Percentiles rank a stretch among this genome's conserved stretches.
phyloP scores from a whole-genome alignment of 1,140 invertebrate genomes.

The Drosophila biarmipes region DNA sequence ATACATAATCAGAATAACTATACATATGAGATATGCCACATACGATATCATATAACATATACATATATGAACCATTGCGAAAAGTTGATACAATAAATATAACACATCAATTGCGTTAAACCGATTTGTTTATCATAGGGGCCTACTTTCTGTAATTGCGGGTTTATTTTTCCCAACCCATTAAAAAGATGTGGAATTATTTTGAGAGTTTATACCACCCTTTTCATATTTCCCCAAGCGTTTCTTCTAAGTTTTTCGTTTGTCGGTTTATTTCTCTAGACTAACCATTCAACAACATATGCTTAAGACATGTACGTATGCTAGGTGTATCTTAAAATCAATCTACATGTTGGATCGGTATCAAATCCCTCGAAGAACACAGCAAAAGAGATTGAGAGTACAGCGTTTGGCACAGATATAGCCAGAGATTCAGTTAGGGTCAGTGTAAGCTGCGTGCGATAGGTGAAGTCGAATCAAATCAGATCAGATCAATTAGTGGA shows the following conservation, averaged over 20 bases:
- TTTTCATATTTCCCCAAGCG: too few relatives aligned
- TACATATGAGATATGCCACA: constrained; percentile 64
- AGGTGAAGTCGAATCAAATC: constrained; percentile 34
- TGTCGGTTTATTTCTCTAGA: constrained; percentile 33
- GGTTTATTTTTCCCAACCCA: too few relatives aligned
- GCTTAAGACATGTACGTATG: constrained; percentile 37
- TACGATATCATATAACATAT: constrained; percentile 64
- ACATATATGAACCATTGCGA: constrained; percentile 65
- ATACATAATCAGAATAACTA: constrained; percentile 75
- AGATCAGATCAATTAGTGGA: constrained; percentile 21
- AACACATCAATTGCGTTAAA: constrained; percentile 65
- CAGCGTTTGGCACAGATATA: constrained; percentile 24
- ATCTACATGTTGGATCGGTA: constrained; percentile 49
- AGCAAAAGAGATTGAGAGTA: constrained; percentile 42
- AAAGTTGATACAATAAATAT: constrained; percentile 81
- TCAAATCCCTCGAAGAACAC: constrained; percentile 65
- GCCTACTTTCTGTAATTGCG: background rate
- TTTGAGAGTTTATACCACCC: too few relatives aligned
- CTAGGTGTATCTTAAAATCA: constrained; percentile 50
- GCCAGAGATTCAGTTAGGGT: constrained; percentile 21
- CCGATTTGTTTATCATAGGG: too few relatives aligned
- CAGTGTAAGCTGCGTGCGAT: constrained; percentile 43
- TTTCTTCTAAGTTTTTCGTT: background rate
- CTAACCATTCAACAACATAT: constrained; percentile 47
- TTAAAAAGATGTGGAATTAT: too few relatives aligned